Conservation (phyloP, 2,113 vertebrate genomes). For the Taxidea taxus region DNA sequence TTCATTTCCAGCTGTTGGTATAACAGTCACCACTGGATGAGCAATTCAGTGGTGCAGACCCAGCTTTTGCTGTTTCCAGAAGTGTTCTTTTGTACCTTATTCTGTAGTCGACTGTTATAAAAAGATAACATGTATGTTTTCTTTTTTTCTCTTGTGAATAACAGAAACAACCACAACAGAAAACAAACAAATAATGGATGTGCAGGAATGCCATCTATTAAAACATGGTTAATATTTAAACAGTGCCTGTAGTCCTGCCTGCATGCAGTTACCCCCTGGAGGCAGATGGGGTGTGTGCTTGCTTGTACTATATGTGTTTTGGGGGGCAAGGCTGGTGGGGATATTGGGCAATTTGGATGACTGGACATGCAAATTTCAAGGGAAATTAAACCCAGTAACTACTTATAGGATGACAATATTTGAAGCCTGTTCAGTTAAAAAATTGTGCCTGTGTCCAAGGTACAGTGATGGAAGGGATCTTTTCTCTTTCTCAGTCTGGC, state of each 20-base stretch:
- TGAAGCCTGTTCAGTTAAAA: slow-evolving; percentile 26
- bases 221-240: slow-evolving; percentile 69
- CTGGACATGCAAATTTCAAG: slow-evolving; percentile 69
- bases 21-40: slow-evolving; percentile 66
- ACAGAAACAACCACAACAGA: slow-evolving; percentile 56
- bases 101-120: slow-evolving; percentile 72
- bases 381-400: slow-evolving; percentile 31
- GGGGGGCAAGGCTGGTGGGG: slow-evolving; percentile 57
- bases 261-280: slow-evolving; percentile 68
- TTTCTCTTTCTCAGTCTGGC: slow-evolving; percentile 19
- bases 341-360: slow-evolving; percentile 53
- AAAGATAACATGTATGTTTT: slow-evolving; percentile 58
- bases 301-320: slow-evolving; percentile 53
- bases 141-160: slow-evolving; percentile 50
- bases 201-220: slow-evolving; percentile 72
- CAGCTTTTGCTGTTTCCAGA: slow-evolving; percentile 80
- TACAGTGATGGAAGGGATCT: background rate
- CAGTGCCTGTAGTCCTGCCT: slow-evolving; percentile 74
- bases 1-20: slow-evolving; percentile 77
- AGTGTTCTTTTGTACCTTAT: slow-evolving; percentile 78
- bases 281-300: slow-evolving; percentile 61
- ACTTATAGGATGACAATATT: slow-evolving; percentile 30
- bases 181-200: slow-evolving; percentile 57
- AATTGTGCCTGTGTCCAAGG: background rate
- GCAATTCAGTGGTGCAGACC: slow-evolving; percentile 77